Percentiles rank a stretch among this genome's conserved stretches.
phyloP scores from a whole-genome alignment of 2,797 vertebrate genomes.

The Numenius phaeopus region DNA sequence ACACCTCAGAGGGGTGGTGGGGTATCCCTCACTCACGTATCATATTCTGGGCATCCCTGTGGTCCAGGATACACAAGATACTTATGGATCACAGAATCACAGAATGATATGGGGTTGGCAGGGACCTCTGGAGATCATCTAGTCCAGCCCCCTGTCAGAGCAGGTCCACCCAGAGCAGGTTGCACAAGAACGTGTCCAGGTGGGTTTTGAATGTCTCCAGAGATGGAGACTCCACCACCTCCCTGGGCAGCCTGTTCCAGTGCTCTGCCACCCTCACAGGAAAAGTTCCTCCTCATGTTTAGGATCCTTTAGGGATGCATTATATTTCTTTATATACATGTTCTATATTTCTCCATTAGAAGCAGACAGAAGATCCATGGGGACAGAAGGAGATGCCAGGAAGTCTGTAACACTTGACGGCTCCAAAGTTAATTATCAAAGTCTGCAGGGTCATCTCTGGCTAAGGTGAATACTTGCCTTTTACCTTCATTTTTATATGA shows the following conservation, averaged over 20 bases:
- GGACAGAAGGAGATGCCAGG: neutral
- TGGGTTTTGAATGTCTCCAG: too few relatives aligned
- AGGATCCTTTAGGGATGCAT: neutral
- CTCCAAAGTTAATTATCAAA: neutral
- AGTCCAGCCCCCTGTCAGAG: too few relatives aligned
- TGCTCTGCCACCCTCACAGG: too few relatives aligned
- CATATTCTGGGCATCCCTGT: neutral
- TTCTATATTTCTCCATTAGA: neutral
- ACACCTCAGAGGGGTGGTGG: neutral
- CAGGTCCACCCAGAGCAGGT: too few relatives aligned
- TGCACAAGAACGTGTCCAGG: too few relatives aligned
- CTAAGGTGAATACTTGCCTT: neutral
- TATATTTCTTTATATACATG: neutral
- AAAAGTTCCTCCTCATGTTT: too few relatives aligned
- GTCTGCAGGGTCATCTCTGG: accelerated
- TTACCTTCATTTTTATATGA: neutral
- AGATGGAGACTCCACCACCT: too few relatives aligned
- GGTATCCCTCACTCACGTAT: neutral
- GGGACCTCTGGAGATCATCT: too few relatives aligned
- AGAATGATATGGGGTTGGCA: too few relatives aligned
- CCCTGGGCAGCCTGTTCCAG: too few relatives aligned
- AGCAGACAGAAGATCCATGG: neutral
- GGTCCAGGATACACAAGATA: neutral
- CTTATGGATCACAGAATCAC: neutral
- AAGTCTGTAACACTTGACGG: neutral